Base-by-base conservation (phyloP, 2,888 invertebrate species). In the Nemapogon koenigi region DNA sequence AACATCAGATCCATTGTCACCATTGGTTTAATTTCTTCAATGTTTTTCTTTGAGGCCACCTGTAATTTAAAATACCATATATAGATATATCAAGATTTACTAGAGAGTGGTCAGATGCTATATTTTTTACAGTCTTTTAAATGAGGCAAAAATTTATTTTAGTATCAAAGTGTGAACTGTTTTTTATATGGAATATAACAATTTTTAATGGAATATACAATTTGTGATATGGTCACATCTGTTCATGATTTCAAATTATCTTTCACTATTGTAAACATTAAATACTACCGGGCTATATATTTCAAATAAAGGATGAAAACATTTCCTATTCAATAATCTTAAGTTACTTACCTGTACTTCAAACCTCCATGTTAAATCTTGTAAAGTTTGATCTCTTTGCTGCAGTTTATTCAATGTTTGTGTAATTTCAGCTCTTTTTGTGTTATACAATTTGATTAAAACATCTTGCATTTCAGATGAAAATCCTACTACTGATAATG, bases 381-480 rank as follows among this genome's bases (percentile, higher is more conserved):
- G 70, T 48, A 73, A 76, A 22, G 49, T 59, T 2, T 64, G 59
- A 41, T 71, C 68, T 49, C 55, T 68, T 42, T 66, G 67, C 40
- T 69, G 64, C 10, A 83, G 62, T 44, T 78, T 61, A 39, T 64
- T 49, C 19, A 87, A 55, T 13, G 78, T 73, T 47, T 75, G 62
- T 10, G 68, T 64, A 17, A 88, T 57, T 42, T 85, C 84, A 11
- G 51, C 47, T 50, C 81, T 81, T 52, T 83, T 85, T 2, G 75
- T 66, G 35, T 64, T 59, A 51, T 85, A 86, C 33, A 87, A 71
- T 55, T 84, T 83, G 16, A 70, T 66, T n/a, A 88, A 52, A 14
- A 85, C 64, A 16, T 64, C 60, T 57, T 83, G 83, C 41, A 85
- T 83, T 39, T 87, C 85, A 43, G 76, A 63, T 6, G 76, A 68